Conservation (phyloP, 2,797 vertebrate species). For the Poeciliopsis turneri region DNA sequence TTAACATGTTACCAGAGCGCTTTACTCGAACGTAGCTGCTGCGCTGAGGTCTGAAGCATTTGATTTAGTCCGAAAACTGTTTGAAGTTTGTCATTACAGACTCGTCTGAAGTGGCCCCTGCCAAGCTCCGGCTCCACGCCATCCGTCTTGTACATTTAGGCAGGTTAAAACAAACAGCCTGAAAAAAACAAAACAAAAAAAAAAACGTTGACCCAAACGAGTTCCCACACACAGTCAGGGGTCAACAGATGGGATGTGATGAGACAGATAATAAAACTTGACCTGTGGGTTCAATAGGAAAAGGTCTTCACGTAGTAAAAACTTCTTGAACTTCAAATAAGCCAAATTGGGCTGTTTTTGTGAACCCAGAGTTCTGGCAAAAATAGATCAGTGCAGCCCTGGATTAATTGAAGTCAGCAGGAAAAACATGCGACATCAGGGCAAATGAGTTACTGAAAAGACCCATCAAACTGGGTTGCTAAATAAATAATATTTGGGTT, state of each 20-base stretch:
- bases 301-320: neutral
- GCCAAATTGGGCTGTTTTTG: neutral
- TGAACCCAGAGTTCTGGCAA: neutral
- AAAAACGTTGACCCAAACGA: constrained; percentile 14
- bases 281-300: constrained; percentile 3
- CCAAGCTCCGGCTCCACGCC: constrained; percentile 6
- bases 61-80: neutral
- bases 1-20: neutral
- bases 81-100: neutral
- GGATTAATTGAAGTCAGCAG: neutral
- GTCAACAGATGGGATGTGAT: neutral
- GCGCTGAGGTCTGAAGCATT: constrained; percentile 2
- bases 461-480: neutral
- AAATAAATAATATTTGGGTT: neutral
- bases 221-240: neutral
- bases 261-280: constrained; percentile 1
- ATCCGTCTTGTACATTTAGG: constrained; percentile 6
- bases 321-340: neutral
- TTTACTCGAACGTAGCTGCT: neutral
- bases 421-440: neutral
- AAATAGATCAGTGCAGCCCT: neutral
- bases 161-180: constrained; percentile 33
- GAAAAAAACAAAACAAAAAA: neutral
- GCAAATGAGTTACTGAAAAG: neutral
- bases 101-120: constrained; percentile 22